Percentiles rank a stretch among this genome's conserved stretches.
Evolutionary conservation across 1,140 invertebrate genomes (phyloP).

Genomic region (Caenorhabditis tropicalis): DNA sequence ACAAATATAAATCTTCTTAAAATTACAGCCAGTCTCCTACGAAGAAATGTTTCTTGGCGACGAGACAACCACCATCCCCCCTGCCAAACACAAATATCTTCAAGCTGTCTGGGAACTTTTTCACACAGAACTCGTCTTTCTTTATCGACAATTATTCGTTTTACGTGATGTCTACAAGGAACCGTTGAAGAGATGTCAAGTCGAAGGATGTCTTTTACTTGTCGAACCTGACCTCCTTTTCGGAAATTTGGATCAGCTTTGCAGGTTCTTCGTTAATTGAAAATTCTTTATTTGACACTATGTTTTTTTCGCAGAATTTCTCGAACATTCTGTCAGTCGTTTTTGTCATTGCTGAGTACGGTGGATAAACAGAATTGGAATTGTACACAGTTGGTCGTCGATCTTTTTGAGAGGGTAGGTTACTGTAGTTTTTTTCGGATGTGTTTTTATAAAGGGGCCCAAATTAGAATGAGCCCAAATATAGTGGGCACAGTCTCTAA

Average conservation of each 20-base stretch:
- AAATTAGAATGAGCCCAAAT: no score
- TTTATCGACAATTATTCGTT: conserved; percentile 79
- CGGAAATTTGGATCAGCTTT: conserved; percentile 80
- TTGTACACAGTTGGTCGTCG: conserved; percentile 76
- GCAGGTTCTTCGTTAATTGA: conserved; percentile 75
- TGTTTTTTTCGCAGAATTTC: conserved; percentile 75
- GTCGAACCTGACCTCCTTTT: conserved; percentile 79
- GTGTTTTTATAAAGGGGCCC: no score
- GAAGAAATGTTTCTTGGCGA: conserved; percentile 73
- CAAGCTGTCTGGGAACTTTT: conserved; percentile 81
- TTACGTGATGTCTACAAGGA: conserved; percentile 81
- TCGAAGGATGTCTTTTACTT: conserved; percentile 79
- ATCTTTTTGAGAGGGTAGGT: conserved; percentile 77
- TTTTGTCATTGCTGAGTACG: conserved; percentile 76
- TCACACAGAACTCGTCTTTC: conserved; percentile 79
- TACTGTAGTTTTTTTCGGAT: not conserved
- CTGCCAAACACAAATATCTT: conserved; percentile 73
- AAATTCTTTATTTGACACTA: not conserved
- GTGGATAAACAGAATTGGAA: conserved; percentile 74
- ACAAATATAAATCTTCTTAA: no score
- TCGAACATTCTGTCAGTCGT: conserved; percentile 79
- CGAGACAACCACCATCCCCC: conserved; percentile 69
- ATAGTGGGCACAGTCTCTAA: no score
- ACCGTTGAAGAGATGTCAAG: conserved; percentile 79
- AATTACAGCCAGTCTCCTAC: conserved; percentile 73